Evolutionary conservation across 2,888 invertebrate genomes (phyloP), one percentile per base, ranked within the genome.

Genomic region (Megalurothrips usitatus): DNA sequence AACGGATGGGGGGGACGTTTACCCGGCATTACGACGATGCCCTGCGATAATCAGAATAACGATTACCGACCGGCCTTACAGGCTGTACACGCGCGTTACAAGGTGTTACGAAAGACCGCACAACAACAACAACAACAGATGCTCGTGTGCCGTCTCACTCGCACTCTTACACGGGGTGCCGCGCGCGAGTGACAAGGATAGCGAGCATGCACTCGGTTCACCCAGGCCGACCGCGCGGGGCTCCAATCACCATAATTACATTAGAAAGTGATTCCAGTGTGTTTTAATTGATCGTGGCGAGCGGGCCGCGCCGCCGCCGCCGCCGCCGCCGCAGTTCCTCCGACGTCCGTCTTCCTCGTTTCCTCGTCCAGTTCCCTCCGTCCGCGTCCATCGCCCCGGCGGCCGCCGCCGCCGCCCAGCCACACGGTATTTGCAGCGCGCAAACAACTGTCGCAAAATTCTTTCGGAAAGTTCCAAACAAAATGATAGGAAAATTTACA

Each of bases 241-340:
- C 68, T 75, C 26, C 68, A 75, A 75, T 75, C 26, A 75, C 68
- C 68, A 75, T 75, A 75, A 75, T 75, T 75, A 75, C 68, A 75
- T 75, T 75, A 75, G 68, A 75, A 75, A 75, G 68, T 75, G 68
- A 75, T 75, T 75, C 68, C 26, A 23, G 68, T 26, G 68, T 75
- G 23, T 75, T 75, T 75, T 75, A 75, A 75, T 75, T 75, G 26
- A 43, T 43, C 34, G 34, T 4, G 34, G 34, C 34, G 34, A 43
- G 6, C 34, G 34, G n/a, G 34, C 34, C 34, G 34, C 3, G 34
- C n/a, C n/a, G n/a, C n/a, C n/a, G n/a, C n/a, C n/a, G n/a, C n/a
- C n/a, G n/a, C n/a, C 34, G 34, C 34, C 34, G 6, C 34, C 6
- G 34, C 34, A 4, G 34, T 43, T 43, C 6, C 34, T 43, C 34